Conservation (phyloP, 2,113 vertebrate genomes). For the Gavia stellata region DNA sequence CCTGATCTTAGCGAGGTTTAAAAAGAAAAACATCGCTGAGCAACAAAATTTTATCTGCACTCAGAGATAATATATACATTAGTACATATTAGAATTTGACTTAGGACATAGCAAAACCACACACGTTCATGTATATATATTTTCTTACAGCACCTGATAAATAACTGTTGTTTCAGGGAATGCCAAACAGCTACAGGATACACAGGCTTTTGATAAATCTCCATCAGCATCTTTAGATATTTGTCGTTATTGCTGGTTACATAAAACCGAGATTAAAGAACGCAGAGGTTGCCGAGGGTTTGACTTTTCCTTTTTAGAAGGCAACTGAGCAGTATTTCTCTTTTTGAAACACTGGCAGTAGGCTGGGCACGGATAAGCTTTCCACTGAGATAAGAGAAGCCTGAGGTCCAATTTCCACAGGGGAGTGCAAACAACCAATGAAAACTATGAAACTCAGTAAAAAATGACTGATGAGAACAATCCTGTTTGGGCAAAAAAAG, state of each 20-base stretch:
- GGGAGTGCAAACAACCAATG: neutral
- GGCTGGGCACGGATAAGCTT: neutral
- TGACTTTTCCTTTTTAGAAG: neutral
- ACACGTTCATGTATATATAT: neutral
- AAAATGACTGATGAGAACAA: neutral
- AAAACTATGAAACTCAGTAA: neutral
- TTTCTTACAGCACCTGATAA: neutral
- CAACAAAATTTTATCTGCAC: neutral
- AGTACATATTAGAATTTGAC: neutral
- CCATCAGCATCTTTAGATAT: neutral
- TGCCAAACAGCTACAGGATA: neutral
- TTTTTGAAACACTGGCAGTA: neutral
- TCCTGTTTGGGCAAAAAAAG: neutral
- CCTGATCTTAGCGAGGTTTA: constrained; percentile 8
- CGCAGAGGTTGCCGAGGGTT: neutral
- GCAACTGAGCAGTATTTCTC: neutral
- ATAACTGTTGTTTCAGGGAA: neutral
- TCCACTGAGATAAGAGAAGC: neutral
- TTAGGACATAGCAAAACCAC: neutral
- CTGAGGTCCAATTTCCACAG: neutral
- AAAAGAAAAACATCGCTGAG: neutral
- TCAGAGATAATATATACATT: neutral
- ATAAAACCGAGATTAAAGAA: neutral
- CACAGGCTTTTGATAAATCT: neutral
- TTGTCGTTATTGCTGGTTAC: neutral